phyloP scores from a whole-genome alignment of 1,140 invertebrate species.

The Colletes latitarsis region DNA sequence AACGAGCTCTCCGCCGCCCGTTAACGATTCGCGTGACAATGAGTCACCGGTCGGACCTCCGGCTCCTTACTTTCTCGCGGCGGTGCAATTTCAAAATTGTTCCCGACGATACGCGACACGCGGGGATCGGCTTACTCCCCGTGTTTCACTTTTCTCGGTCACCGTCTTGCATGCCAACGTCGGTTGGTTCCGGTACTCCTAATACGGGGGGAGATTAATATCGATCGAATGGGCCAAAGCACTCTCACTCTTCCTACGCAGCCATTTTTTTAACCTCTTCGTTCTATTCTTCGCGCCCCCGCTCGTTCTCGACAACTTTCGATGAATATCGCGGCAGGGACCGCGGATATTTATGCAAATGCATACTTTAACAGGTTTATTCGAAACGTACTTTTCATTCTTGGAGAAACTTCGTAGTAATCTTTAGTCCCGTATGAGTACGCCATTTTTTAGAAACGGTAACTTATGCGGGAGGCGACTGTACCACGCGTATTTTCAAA shows the following conservation, averaged over 20 bases:
- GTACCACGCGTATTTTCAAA: too few relatives aligned
- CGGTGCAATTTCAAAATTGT: slow-evolving; percentile 33
- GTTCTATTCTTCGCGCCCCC: neutral
- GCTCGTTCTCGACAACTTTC: neutral
- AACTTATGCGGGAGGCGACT: too few relatives aligned
- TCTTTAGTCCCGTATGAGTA: too few relatives aligned
- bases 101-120: neutral
- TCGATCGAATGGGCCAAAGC: slow-evolving; percentile 24
- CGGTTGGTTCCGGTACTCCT: slow-evolving; percentile 34
- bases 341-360: too few relatives aligned
- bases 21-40: slow-evolving; percentile 59
- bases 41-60: slow-evolving; percentile 56
- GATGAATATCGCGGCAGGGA: too few relatives aligned
- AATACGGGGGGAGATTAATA: slow-evolving; percentile 45
- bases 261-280: neutral
- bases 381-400: too few relatives aligned
- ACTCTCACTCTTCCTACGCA: slow-evolving; percentile 29
- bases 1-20: neutral
- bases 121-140: slow-evolving; percentile 18
- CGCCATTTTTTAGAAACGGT: too few relatives aligned
- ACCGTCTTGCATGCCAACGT: slow-evolving; percentile 43
- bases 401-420: too few relatives aligned
- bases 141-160: slow-evolving; percentile 59
- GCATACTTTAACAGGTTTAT: too few relatives aligned
- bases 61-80: slow-evolving; percentile 22